phyloP scores from a whole-genome alignment of 2,888 invertebrate genomes.

The Caenorhabditis uteleia region DNA sequence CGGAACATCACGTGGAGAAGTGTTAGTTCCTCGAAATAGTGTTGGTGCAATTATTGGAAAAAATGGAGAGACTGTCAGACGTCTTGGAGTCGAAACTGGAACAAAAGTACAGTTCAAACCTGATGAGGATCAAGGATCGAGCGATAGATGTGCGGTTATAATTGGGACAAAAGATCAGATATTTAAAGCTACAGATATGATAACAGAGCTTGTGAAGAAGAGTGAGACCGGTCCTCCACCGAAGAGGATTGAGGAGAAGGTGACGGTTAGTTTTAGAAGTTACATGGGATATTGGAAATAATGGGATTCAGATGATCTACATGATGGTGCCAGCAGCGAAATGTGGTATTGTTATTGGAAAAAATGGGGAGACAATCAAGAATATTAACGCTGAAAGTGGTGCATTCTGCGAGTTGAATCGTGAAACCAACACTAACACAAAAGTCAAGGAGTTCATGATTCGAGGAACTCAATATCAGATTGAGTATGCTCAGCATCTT shows the following conservation, averaged over 20 bases:
- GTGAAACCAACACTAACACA: constrained; percentile 81
- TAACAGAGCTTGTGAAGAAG: constrained; percentile 63
- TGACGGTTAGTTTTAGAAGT: too few relatives aligned
- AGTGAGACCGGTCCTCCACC: constrained; percentile 35
- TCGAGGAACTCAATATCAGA: constrained; percentile 88
- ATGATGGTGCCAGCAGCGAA: constrained; percentile 85
- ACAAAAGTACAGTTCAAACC: constrained; percentile 87
- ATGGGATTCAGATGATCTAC: constrained; percentile 46
- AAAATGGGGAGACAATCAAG: constrained; percentile 96
- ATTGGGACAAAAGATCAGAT: constrained; percentile 82
- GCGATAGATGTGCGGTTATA: constrained; percentile 86
- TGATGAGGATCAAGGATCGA: constrained; percentile 83
- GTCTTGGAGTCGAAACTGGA: constrained; percentile 91
- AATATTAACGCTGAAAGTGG: constrained; percentile 78
- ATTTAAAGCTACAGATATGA: constrained; percentile 64
- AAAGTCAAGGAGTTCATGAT: constrained; percentile 87
- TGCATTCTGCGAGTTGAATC: constrained; percentile 94
- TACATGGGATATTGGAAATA: too few relatives aligned
- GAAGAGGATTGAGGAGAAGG: too few relatives aligned
- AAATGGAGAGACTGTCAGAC: constrained; percentile 96
- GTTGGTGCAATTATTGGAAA: constrained; percentile 97
- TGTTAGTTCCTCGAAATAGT: constrained; percentile 88
- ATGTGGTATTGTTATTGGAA: constrained; percentile 94
- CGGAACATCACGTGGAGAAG: constrained; percentile 57
- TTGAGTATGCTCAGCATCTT: constrained; percentile 92